phyloP scores from a whole-genome alignment of 2,888 invertebrate species.

The Ophioninae sp. region DNA sequence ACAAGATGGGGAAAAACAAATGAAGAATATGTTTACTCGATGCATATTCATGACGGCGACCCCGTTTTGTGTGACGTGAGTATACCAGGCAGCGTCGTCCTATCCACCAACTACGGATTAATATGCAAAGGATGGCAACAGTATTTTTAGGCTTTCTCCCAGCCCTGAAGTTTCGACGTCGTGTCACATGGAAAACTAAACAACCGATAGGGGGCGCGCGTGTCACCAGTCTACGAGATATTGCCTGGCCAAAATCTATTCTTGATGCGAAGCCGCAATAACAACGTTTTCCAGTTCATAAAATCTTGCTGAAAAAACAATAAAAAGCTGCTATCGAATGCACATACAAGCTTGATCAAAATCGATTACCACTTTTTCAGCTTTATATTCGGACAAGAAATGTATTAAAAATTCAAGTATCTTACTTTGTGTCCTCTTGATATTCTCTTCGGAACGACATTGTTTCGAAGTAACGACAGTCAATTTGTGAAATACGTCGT shows the following conservation, averaged over 20 bases:
- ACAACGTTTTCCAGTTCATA: constrained; percentile 3
- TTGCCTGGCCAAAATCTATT: constrained; percentile 1
- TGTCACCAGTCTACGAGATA: constrained; percentile 14
- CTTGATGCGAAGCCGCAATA: constrained; percentile 28
- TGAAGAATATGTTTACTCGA: constrained; percentile 69
- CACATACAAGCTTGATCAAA: neutral
- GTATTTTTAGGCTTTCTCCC: constrained; percentile 65
- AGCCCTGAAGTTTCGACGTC: constrained; percentile 61
- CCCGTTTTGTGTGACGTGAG: constrained; percentile 61
- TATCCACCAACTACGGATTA: constrained; percentile 72
- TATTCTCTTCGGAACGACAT: no score
- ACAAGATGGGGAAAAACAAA: constrained; percentile 32
- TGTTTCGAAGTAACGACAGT: no score
- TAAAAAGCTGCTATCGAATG: neutral
- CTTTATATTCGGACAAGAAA: no score
- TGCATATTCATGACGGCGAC: constrained; percentile 73
- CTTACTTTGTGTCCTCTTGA: no score
- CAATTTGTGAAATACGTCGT: no score
- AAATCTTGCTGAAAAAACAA: constrained; percentile 9
- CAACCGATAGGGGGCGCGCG: constrained; percentile 34
- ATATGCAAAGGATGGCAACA: constrained; percentile 76
- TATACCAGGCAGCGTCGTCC: constrained; percentile 31
- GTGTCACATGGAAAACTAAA: constrained; percentile 39
- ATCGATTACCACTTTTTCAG: no score
- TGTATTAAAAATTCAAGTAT: no score